Base-by-base conservation (phyloP, 2,113 vertebrate genomes). In the Brachirus orientalis region DNA sequence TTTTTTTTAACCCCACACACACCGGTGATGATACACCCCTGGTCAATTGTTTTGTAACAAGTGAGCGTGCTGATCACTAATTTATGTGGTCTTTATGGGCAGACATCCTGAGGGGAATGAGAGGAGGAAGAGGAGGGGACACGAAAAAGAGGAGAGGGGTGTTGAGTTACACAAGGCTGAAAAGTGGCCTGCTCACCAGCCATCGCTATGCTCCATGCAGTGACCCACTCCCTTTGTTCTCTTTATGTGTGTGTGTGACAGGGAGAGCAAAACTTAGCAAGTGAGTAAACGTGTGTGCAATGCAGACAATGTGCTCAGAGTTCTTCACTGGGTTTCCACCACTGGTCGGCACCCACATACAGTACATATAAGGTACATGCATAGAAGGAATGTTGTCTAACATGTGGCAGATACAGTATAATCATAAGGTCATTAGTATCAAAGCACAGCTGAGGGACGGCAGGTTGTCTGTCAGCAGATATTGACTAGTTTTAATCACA, bases 61-160 rank as follows among this genome's bases (percentile, higher is more conserved):
- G 83, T 73, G 73, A 83, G 69, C n/a, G 63, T 75, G 84, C 78
- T 55, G 65, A 81, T 89, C 54, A 81, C 46, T 76, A 68, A 88
- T 88, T 82, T 4, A 88, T 81, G 72, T 51, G 51, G 51, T 33
- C 68, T 79, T 53, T 64, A 73, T 76, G 72, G 28, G 47, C 52
- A 50, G 81, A 85, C 84, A 88, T 86, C 74, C 59, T 79, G 60
- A 73, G 60, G 71, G 53, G 40, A 77, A 64, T 9, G 18, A 67
- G 65, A 80, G 74, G 79, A 74, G 76, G 74, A 74, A 69, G 53
- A 73, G 22, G 57, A 59, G 58, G 48, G 63, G 77, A 62, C 28
- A 17, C 0, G 61, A 75, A 67, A 70, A 74, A 76, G 80, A 77
- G 69, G 79, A 75, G 65, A 76, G 66, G 59, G 65, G 79, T 66